These are phyloP conservation scores for Stenodema calcarata DNA, from an alignment of 2,888 invertebrate genomes.

Conservation along the genomic window DNA sequence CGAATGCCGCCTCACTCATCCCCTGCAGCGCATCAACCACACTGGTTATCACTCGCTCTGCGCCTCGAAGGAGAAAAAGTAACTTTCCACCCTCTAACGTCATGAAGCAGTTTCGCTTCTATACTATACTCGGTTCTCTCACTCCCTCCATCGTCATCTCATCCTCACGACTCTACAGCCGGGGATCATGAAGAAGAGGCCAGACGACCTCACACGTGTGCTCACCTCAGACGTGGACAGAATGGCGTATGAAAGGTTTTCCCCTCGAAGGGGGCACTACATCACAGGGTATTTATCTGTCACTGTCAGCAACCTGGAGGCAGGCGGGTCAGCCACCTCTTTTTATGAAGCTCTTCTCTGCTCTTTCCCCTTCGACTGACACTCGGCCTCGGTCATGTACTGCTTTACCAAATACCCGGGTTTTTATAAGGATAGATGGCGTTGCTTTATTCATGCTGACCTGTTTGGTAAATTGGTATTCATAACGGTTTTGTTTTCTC, in stretches of 20 bases:
- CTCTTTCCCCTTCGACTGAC: not conserved
- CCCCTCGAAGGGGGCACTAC: constrained; percentile 9
- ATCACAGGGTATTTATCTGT: constrained; percentile 33
- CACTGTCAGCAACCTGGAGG: constrained; percentile 20
- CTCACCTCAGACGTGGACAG: constrained; percentile 35
- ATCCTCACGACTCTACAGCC: not conserved
- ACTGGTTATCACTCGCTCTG: not conserved
- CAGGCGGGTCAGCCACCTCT: constrained; percentile 11
- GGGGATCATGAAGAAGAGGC: constrained; percentile 26
- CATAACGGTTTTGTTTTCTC: not conserved
- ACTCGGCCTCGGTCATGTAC: not conserved
- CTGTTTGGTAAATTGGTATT: not conserved
- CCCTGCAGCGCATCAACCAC: too few species aligned
- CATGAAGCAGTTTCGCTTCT: constrained; percentile 10
- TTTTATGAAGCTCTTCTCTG: constrained; percentile 7
- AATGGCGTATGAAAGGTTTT: constrained; percentile 14
- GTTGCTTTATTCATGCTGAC: not conserved
- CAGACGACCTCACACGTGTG: constrained; percentile 35
- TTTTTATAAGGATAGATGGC: not conserved
- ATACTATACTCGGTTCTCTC: not conserved
- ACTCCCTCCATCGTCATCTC: not conserved
- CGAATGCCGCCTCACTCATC: not conserved
- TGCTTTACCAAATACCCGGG: not conserved
- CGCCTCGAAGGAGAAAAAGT: not conserved
- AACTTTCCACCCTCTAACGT: constrained; percentile 17